These are phyloP conservation scores for Ferrisia virgata DNA, from an alignment of 2,888 invertebrate species.

Conservation along the genomic window DNA sequence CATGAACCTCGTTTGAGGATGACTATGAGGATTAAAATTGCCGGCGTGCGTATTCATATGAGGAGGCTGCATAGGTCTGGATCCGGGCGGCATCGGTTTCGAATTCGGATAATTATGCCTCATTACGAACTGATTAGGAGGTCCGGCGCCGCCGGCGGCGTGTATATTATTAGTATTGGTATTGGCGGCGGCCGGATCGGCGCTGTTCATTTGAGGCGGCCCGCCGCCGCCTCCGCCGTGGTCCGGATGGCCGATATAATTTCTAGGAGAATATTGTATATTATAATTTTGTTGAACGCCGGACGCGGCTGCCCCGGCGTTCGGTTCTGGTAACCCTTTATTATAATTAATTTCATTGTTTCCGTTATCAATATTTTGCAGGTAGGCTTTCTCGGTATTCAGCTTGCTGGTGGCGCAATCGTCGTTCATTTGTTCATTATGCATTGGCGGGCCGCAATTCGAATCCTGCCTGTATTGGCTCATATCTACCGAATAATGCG, in stretches of 20 bases:
- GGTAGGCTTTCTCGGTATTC: conserved; percentile 35
- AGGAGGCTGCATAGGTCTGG: conserved; percentile 50
- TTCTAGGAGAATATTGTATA: conserved; percentile 51
- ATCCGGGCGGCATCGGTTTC: conserved; percentile 51
- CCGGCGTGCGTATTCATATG: conserved; percentile 49
- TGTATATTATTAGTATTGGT: conserved; percentile 31
- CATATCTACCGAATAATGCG: conserved; percentile 61
- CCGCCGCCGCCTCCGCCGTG: conserved; percentile 48
- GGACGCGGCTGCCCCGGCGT: conserved; percentile 2
- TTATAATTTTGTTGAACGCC: conserved; percentile 49
- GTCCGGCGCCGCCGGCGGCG: neutral
- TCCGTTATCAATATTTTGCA: conserved; percentile 36
- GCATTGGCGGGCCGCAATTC: conserved; percentile 45
- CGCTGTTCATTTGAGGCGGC: conserved; percentile 50
- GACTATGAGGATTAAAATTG: conserved; percentile 53
- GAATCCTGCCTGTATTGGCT: conserved; percentile 62
- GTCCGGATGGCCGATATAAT: conserved; percentile 50
- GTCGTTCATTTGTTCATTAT: conserved; percentile 46
- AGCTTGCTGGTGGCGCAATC: conserved; percentile 6
- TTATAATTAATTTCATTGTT: conserved; percentile 34
- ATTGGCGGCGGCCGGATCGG: conserved; percentile 46
- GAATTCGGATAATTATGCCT: conserved; percentile 51
- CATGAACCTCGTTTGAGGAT: conserved; percentile 61
- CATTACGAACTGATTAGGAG: conserved; percentile 33
- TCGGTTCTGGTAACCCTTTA: conserved; percentile 44